phyloP scores from a whole-genome alignment of 2,797 vertebrate genomes.

The Meda fulgida region DNA sequence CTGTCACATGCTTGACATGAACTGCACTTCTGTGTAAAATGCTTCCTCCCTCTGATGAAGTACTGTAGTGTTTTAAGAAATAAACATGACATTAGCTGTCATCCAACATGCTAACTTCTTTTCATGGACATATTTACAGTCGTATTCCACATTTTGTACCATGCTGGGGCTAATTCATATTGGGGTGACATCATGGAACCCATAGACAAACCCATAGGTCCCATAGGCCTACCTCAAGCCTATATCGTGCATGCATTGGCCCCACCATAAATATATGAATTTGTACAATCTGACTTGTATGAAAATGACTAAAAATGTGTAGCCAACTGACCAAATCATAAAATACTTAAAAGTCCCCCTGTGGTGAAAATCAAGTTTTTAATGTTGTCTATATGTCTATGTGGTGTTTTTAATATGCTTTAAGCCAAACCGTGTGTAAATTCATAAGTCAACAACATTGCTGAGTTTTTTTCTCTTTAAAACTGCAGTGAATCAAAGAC shows the following conservation, averaged over 20 bases:
- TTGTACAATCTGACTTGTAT: not conserved
- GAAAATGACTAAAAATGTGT: not conserved
- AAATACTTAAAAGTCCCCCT: not conserved
- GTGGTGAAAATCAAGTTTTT: no score
- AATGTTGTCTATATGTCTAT: no score
- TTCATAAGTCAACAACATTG: no score
- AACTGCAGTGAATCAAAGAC: no score
- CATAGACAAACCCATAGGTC: not conserved
- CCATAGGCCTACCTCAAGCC: not conserved
- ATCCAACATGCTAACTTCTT: not conserved
- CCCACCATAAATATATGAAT: not conserved
- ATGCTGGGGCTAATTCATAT: not conserved
- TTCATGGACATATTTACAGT: not conserved
- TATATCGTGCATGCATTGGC: not conserved
- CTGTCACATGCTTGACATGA: constrained; percentile 28
- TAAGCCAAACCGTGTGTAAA: no score
- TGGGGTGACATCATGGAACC: not conserved
- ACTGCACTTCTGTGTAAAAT: not conserved
- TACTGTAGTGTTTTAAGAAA: not conserved
- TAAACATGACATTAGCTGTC: not conserved
- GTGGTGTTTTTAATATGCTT: no score
- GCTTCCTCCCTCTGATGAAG: not conserved
- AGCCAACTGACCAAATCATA: not conserved
- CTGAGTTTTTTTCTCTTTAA: no score
- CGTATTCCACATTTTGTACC: not conserved